Base-by-base conservation (phyloP, 2,888 invertebrate genomes). In the Podotricha telesiphe region DNA sequence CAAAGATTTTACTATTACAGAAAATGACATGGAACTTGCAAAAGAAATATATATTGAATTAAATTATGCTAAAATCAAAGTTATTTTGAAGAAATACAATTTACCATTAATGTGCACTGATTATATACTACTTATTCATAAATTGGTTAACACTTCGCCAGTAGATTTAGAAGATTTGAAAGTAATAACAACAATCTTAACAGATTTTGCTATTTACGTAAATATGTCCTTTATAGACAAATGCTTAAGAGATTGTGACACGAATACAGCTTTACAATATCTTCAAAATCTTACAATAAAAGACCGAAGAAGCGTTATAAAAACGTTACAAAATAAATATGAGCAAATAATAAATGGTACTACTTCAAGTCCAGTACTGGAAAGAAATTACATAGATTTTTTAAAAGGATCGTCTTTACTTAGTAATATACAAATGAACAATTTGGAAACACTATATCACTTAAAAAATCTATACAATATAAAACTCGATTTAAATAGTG, bases 321-420 rank as follows among this genome's bases (percentile, higher is more conserved):
- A 87, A 79, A 78, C 88, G 50, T 75, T 87, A 3, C 74, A 85
- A 47, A 78, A 82, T 22, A 92, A 93, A 81, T 91, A 86, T 79
- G 93, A 93, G 76, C 88, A 89, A 78, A 82, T 91, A 51, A 82
- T 92, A 67, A 84, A 76, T 67, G 78, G 84, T 63, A 75, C 74
- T 62, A 74, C 73, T 20, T 78, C 73, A 69, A 80, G 84, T 75
- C 75, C 79, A 19, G 74, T 73, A 19, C 75, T 87, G 58, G 91
- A 93, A 82, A 84, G 86, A 75, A 93, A 90, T 76, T 93, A 91
- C 71, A 81, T 93, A 55, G 93, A 93, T 77, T 93, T 93, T 68
- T 77, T 93, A 45, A 93, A 91, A 76, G 90, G 91, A 8, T 86
- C 88, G 17, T 76, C 82, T 62, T 76, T 83, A 58, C 72, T 91